phyloP scores from a whole-genome alignment of 2,797 vertebrate species.

The Margarornis squamiger region DNA sequence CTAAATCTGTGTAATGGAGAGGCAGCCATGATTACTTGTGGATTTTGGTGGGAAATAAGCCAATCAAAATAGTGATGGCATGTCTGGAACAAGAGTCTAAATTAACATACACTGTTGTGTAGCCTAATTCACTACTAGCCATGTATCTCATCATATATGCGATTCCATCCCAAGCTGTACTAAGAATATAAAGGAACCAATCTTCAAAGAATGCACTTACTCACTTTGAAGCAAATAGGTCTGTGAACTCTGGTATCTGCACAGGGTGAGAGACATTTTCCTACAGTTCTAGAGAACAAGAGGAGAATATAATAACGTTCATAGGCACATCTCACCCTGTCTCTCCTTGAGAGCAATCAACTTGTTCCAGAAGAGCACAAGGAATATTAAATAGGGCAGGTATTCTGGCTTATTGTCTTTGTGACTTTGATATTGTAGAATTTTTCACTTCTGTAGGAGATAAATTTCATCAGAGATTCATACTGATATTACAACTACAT shows the following conservation, averaged over 20 bases:
- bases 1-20: neutral
- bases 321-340: neutral
- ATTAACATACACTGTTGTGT: neutral
- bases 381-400: neutral
- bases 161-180: neutral
- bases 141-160: neutral
- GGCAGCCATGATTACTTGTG: neutral
- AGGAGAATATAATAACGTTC: neutral
- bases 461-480: neutral
- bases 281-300: neutral
- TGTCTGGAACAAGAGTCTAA: neutral
- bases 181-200: neutral
- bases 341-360: neutral
- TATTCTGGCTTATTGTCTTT: neutral
- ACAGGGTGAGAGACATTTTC: neutral
- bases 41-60: neutral
- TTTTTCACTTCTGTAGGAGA: neutral
- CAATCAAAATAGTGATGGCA: neutral
- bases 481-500: neutral
- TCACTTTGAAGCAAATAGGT: neutral
- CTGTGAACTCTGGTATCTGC: neutral
- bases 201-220: neutral
- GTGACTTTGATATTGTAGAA: neutral
- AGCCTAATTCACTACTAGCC: neutral
- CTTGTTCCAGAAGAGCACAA: neutral